A percentile compares a stretch with the other conserved stretches of the same genome.
These are phyloP conservation scores for Anastatus disparis DNA, from an alignment of 1,140 invertebrate genomes.

Conservation along the genomic window DNA sequence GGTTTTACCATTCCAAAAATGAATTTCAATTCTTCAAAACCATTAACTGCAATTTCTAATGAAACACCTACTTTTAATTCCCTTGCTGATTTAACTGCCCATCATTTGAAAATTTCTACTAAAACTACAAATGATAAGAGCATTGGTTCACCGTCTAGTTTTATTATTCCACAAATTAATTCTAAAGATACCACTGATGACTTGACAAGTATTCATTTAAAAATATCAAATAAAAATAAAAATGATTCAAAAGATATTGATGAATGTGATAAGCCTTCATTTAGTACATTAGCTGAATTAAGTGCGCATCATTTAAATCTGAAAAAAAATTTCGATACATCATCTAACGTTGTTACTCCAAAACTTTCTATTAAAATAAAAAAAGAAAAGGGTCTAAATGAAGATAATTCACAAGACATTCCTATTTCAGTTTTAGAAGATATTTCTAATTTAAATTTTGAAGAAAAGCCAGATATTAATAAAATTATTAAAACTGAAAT, in stretches of 20 bases:
- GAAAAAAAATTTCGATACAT: conserved; percentile 43
- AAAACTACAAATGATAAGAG: conserved; percentile 13
- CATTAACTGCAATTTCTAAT: neutral
- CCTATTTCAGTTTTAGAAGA: conserved; percentile 12
- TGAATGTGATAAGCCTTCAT: conserved; percentile 35
- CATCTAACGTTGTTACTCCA: neutral
- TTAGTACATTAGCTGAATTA: conserved; percentile 55
- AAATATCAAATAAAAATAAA: conserved; percentile 46
- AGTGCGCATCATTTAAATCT: conserved; percentile 59
- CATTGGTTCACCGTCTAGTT: neutral
- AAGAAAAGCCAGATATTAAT: neutral
- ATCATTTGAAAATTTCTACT: conserved; percentile 35
- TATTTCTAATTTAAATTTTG: conserved; percentile 26
- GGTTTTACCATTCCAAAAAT: conserved; percentile 30
- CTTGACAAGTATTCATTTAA: conserved; percentile 57
- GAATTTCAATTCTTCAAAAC: conserved; percentile 30
- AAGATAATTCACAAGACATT: neutral
- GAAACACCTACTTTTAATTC: conserved; percentile 20
- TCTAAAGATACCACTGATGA: conserved; percentile 51
- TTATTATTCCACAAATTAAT: conserved; percentile 19
- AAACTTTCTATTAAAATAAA: neutral
- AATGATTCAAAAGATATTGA: conserved; percentile 30
- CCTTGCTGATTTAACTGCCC: conserved; percentile 37
- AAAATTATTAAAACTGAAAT: conserved; percentile 17
- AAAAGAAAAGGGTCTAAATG: conserved; percentile 7